These are phyloP conservation scores for Lutjanus argentimaculatus DNA, from an alignment of 2,797 vertebrate genomes.

Conservation along the genomic window DNA sequence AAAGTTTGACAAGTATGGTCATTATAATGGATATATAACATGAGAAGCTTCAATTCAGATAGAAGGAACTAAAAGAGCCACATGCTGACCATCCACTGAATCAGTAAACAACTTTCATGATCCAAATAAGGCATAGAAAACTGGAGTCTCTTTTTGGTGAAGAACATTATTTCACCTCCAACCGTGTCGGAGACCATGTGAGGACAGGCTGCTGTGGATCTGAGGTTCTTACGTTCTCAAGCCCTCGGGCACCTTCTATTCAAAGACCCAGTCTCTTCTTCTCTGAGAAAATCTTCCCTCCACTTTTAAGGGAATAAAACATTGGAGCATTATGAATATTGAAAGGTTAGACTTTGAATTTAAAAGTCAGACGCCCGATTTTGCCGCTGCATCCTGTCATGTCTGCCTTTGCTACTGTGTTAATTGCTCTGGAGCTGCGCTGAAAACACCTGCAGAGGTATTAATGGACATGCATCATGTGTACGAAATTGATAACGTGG, in stretches of 20 bases:
- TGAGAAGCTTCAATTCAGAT: not conserved
- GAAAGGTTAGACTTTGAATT: conserved; percentile 66
- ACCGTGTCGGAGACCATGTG: conserved; percentile 51
- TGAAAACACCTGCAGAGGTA: not conserved
- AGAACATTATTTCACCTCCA: conserved; percentile 28
- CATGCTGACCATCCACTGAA: not conserved
- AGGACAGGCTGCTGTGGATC: conserved; percentile 52
- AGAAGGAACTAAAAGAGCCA: not conserved
- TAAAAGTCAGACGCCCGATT: conserved; percentile 47
- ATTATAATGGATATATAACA: conserved; percentile 2
- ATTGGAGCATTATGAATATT: conserved; percentile 77
- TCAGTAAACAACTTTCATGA: not conserved
- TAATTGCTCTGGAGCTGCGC: not conserved
- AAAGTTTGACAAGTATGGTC: too few species aligned
- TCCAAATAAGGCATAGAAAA: conserved; percentile 2
- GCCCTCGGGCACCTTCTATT: conserved; percentile 69
- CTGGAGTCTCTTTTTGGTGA: not conserved
- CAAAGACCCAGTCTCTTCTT: conserved; percentile 62
- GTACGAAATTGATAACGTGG: not conserved
- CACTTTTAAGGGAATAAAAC: conserved; percentile 83
- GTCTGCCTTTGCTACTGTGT: conserved; percentile 19
- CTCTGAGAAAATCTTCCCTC: conserved; percentile 55
- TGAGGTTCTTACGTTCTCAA: conserved; percentile 45
- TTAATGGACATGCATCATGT: not conserved
- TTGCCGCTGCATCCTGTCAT: conserved; percentile 18